Evolutionary conservation across 35 echinoderm and acorn worm species (phyloP).

Genomic region (Heliocidaris erythrogramma): DNA sequence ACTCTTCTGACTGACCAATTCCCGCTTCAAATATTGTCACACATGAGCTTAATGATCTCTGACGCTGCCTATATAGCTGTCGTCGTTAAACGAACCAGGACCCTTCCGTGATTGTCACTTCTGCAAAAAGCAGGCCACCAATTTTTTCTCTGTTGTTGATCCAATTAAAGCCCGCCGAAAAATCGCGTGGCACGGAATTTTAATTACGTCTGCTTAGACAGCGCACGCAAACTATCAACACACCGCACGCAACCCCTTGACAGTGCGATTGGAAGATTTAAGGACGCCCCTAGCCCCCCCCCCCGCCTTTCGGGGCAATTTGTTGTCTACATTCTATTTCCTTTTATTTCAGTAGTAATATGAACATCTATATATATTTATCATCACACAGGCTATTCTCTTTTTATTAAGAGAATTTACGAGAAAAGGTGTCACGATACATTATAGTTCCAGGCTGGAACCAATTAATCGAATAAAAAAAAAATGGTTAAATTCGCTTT

Average conservation of each 20-base stretch:
- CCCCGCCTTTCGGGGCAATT: no score
- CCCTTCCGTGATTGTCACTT: background rate
- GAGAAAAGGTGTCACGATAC: no score
- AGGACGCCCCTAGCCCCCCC: background rate
- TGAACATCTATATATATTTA: no score
- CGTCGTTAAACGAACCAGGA: background rate
- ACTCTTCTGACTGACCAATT: constrained; percentile 23
- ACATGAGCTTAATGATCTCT: background rate
- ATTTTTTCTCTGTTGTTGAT: background rate
- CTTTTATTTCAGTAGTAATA: no score
- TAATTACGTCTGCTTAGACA: constrained; percentile 26
- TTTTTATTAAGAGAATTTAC: no score
- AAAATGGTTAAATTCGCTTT: no score
- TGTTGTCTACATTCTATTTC: no score
- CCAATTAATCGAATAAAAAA: no score
- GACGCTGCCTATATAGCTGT: background rate
- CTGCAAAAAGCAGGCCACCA: background rate
- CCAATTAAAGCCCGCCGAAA: constrained; percentile 16
- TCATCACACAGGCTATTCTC: no score
- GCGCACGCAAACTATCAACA: constrained; percentile 8
- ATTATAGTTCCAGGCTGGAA: no score
- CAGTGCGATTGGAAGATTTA: background rate
- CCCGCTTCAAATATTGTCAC: constrained; percentile 1
- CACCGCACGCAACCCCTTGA: background rate
- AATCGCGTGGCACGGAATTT: constrained; percentile 4